Percentiles rank a stretch among this genome's conserved stretches.
phyloP scores from a whole-genome alignment of 2,113 vertebrate genomes.

The Onychorhynchus coronatus region DNA sequence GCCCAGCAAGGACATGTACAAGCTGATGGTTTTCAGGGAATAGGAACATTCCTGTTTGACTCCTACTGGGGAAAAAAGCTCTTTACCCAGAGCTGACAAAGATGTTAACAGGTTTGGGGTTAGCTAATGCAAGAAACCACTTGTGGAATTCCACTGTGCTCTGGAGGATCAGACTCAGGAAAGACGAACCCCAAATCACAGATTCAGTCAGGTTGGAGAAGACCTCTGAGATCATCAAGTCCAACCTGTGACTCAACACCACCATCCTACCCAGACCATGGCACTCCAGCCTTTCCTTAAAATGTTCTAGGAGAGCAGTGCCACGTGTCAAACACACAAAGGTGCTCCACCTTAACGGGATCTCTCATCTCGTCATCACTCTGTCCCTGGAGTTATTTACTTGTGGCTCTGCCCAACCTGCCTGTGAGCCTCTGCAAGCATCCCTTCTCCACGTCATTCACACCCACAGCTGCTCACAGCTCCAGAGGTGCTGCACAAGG shows the following conservation, averaged over 20 bases:
- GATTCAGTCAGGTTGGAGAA: neutral
- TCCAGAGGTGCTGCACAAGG: neutral
- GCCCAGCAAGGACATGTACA: neutral
- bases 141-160: neutral
- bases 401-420: neutral
- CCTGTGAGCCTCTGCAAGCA: neutral
- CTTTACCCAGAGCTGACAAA: neutral
- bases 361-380: neutral
- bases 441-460: fast-evolving
- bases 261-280: neutral
- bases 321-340: neutral
- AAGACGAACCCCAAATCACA: neutral
- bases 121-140: neutral
- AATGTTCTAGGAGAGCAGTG: neutral
- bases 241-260: neutral
- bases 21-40: fast-evolving
- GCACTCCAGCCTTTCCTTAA: neutral
- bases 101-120: neutral
- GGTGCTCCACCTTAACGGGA: fast-evolving
- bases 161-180: neutral
- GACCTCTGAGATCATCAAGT: neutral
- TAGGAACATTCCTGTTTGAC: neutral
- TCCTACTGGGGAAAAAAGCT: neutral
- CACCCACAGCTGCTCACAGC: neutral
- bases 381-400: neutral